Conservation (phyloP, 2,888 invertebrate genomes). For the Erebia palarica region DNA sequence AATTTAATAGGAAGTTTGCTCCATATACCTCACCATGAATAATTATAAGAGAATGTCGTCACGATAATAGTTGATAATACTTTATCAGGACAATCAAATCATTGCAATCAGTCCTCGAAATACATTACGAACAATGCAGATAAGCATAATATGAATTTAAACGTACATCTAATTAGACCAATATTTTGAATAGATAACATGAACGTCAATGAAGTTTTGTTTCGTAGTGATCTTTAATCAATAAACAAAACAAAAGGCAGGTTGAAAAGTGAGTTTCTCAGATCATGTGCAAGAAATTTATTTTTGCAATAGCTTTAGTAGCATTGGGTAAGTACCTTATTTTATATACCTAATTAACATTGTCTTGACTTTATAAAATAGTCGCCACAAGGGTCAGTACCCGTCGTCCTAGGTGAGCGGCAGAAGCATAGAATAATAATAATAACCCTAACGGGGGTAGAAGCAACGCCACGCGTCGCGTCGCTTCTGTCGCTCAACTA, state of each 20-base stretch:
- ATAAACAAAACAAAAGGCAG: conserved; percentile 21
- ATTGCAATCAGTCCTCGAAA: conserved; percentile 53
- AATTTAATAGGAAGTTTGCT: background rate
- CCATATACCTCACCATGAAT: background rate
- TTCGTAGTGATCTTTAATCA: background rate
- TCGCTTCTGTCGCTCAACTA: too few relatives aligned
- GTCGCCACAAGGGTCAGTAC: too few relatives aligned
- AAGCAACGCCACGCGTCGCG: too few relatives aligned
- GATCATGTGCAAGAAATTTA: background rate
- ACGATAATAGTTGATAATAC: conserved; percentile 29
- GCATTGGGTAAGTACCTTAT: conserved; percentile 8
- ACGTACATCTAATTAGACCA: conserved; percentile 20
- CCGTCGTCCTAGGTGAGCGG: too few relatives aligned
- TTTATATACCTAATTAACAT: too few relatives aligned
- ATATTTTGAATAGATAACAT: conserved; percentile 29
- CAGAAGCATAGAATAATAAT: too few relatives aligned
- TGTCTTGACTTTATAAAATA: too few relatives aligned
- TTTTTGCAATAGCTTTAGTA: background rate
- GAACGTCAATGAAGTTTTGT: conserved; percentile 15
- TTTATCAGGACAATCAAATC: conserved; percentile 50
- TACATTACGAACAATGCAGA: conserved; percentile 47
- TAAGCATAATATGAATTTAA: conserved; percentile 27
- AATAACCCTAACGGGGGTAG: too few relatives aligned
- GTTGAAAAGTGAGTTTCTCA: background rate
- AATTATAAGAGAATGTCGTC: conserved; percentile 24